Base-by-base conservation (phyloP, 1,140 invertebrate genomes). In the Epicauta chinensis region DNA sequence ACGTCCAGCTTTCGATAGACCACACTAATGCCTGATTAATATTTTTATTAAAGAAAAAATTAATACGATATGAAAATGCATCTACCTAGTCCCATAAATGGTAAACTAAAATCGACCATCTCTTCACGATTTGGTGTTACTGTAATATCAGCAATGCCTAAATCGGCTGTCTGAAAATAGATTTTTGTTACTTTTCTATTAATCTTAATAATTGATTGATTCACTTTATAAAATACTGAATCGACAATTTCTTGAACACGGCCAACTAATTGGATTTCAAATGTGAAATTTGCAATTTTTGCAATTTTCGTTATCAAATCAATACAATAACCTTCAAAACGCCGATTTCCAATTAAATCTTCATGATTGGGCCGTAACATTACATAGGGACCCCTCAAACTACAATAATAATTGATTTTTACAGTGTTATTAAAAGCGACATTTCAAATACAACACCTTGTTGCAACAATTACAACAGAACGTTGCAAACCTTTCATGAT, bases 71-170 rank as follows among this genome's bases (percentile, higher is more conserved):
- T n/a, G n/a, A n/a, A n/a, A n/a, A n/a, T n/a, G n/a, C n/a, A n/a
- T n/a, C n/a, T n/a, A 39, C 84, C 83, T 70, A 63, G 56, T 37
- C 46, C 87, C 91, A 95, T 93, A 58, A 93, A 96, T 0, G 92
- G 92, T 62, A 87, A 84, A 0, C 89, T 92, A 62, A 95, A 96
- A 64, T 96, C 92, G 0, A 95, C 90, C 1, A 78, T 84, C 56
- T 81, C 78, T 59, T 89, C 81, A 15, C 93, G 71, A 15, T 88
- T 81, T 53, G 86, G 89, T 1, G 91, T 97, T 59, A 97, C 95
- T 0, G 93, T 95, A 17, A 97, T 70, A 71, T 96, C 93, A 53
- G 88, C 93, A 41, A 96, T 86, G 0, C 89, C 93, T 15, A 97
- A 73, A 73, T 97, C 92, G 7, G 91, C 91, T n/a, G 73, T 85